Base-by-base conservation (phyloP, 2,888 invertebrate genomes). In the Silvanus unidentatus region DNA sequence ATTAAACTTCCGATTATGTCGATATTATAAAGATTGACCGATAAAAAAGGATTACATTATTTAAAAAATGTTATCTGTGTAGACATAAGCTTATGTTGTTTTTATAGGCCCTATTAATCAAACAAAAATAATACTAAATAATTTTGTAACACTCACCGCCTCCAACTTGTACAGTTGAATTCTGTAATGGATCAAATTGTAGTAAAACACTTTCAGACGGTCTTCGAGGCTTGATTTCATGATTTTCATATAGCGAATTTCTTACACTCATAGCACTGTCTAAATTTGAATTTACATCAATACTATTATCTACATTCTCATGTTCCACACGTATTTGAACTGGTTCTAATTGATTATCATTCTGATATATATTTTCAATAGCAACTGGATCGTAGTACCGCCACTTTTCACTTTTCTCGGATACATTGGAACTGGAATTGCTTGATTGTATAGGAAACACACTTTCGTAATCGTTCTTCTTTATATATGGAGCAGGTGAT, bases 181-280 rank as follows among this genome's bases (percentile, higher is more conserved):
- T 22, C 8, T 22, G 22, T 15, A 80, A 67, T 1, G 84, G 87
- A 71, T 87, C 87, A 71, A 87, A 87, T 67, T 86, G 84, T 64
- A 79, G 75, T 39, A 87, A 79, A n/a, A 85, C 76, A 61, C 84
- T 82, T 55, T 77, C 73, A 42, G 77, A 75, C 55, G 57, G 60
- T 50, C 54, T 55, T 37, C 12, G 3, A 5, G 54, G 52, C 36
- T 48, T 37, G 27, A 64, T 51, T 32, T 55, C 55, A 44, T 68
- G 68, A 56, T 77, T 77, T 56, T 77, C 77, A 58, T 77, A 77
- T 11, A 74, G 49, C 0, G 73, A 74, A 61, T 74, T 75, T 39
- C 53, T 52, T 3, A 50, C 16, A 11, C 51, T 49, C 27, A 52
- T 11, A 9, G 39, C 37, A 44, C 54, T 47, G 12, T 44, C 45